Evolutionary conservation across 2,113 vertebrate species (phyloP).

Genomic region (Zosterops hypoxanthus): DNA sequence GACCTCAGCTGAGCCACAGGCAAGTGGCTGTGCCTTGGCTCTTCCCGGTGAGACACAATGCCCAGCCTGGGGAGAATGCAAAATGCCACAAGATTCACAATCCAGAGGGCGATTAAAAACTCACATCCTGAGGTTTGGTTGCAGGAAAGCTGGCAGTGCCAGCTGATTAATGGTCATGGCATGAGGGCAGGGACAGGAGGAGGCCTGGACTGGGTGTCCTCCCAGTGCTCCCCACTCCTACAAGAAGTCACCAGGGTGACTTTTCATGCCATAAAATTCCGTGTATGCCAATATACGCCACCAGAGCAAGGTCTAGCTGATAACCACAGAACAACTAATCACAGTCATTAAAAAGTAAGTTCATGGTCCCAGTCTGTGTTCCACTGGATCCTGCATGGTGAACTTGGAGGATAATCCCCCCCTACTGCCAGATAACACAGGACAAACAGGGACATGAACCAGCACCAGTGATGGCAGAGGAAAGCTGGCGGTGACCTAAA

Average conservation of each 20-base stretch:
- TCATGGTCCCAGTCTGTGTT: not conserved
- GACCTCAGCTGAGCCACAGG: not conserved
- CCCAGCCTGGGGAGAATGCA: not conserved
- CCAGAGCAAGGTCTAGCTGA: not conserved
- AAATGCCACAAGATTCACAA: not conserved
- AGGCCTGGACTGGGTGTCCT: not conserved
- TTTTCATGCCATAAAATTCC: not conserved
- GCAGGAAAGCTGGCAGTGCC: not conserved
- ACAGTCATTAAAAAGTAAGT: not conserved
- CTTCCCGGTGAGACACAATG: rapidly evolving
- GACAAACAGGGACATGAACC: rapidly evolving
- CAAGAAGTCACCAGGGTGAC: rapidly evolving
- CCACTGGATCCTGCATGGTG: rapidly evolving
- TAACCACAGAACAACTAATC: not conserved
- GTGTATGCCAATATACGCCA: rapidly evolving
- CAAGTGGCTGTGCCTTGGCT: not conserved
- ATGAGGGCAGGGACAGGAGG: not conserved
- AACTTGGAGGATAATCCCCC: not conserved
- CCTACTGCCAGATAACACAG: not conserved
- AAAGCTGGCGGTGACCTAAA: not conserved
- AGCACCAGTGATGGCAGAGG: rapidly evolving
- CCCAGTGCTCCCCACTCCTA: not conserved
- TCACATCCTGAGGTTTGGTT: not conserved
- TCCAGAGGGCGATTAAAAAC: not conserved
- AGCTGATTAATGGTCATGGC: not conserved